phyloP scores from a whole-genome alignment of 1,140 invertebrate species.

The Saccostrea glomerata region DNA sequence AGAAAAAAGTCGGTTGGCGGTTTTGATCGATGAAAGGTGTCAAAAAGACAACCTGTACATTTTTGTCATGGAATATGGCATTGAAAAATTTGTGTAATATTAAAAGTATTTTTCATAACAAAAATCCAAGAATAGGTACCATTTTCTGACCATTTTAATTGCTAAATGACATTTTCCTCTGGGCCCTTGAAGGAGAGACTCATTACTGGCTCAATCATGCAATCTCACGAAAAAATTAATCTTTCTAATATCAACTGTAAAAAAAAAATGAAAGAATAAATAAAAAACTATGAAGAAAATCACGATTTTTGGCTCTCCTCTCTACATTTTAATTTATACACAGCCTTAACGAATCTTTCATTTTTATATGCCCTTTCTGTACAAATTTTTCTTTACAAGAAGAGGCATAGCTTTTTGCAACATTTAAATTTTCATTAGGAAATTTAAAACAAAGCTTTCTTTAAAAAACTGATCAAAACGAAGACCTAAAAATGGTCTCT shows the following conservation, averaged over 20 bases:
- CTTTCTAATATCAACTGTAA: no score
- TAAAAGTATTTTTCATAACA: slow-evolving; percentile 29
- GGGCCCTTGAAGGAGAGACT: neutral
- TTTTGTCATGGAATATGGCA: slow-evolving; percentile 36
- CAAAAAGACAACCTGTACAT: slow-evolving; percentile 21
- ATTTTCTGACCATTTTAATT: slow-evolving; percentile 6
- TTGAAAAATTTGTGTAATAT: slow-evolving; percentile 37
- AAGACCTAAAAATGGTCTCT: neutral
- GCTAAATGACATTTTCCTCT: neutral
- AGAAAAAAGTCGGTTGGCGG: slow-evolving; percentile 30
- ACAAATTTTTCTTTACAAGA: no score
- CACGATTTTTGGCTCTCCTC: no score
- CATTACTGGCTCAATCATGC: no score
- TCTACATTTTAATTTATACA: no score
- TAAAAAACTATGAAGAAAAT: no score
- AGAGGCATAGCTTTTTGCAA: neutral
- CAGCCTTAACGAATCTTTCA: no score
- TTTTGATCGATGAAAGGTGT: slow-evolving; percentile 11
- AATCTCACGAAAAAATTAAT: no score
- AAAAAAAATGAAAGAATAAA: no score
- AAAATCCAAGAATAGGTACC: neutral
- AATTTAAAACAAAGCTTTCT: neutral
- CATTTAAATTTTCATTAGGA: neutral
- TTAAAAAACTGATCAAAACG: neutral
- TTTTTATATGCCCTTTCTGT: no score